Base-by-base conservation (phyloP, 1,140 invertebrate genomes). In the Cataglyphis hispanica region DNA sequence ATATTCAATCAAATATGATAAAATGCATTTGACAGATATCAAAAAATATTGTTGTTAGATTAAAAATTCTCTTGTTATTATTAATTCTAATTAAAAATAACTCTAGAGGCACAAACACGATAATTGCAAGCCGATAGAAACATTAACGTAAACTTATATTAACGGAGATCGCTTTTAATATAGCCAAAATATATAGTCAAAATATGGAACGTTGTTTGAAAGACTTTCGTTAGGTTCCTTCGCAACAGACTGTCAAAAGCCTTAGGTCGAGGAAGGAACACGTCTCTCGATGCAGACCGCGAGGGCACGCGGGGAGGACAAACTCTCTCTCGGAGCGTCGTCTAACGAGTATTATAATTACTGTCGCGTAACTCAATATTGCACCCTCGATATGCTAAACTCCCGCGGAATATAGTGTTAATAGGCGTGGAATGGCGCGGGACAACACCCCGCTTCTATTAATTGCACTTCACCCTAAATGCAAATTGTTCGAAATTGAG, bases 401-500 rank as follows among this genome's bases (percentile, higher is more conserved):
- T 94, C 91, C 89, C 81, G 89, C 92, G 94, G 93, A 94, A 94
- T 95, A 95, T 94, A 95, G 94, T 93, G 94, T 95, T 95, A 94
- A 95, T 95, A 95, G 94, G 92, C 91, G 92, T 92, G 93, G 94
- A 94, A 94, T 94, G 93, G 94, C 87, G 90, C 89, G 92, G 91
- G 89, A 94, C 93, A 94, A 94, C 93, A 94, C 92, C 93, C 93
- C 94, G 94, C 94, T 94, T 93, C 94, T 94, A 95, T 95, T 95
- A 95, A 95, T 95, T 95, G 94, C 94, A 94, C 94, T 95, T 94
- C 93, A 94, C 94, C 94, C 93, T 94, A 94, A 95, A 95, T 95
- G 94, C 94, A 95, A 95, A 95, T 95, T 95, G 94, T 95, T 95
- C 93, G 93, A 95, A 95, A 95, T 95, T 95, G 94, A 94, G 94